Base-by-base conservation (phyloP, 1,140 invertebrate genomes). In the Helicoverpa zea region DNA sequence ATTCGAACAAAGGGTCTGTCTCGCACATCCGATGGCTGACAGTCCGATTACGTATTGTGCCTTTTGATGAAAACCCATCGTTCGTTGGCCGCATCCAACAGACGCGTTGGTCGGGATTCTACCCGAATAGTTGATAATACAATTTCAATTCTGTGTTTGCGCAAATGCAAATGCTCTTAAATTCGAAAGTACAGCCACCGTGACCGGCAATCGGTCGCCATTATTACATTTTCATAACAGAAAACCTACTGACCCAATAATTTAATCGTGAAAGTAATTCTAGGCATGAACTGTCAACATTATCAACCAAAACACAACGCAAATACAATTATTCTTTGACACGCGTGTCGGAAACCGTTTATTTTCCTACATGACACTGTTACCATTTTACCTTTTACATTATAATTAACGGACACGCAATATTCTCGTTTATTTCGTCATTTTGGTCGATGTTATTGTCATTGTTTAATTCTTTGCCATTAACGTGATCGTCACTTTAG, bases 341-440 rank as follows among this genome's bases (percentile, higher is more conserved):
- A 66, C 63, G 63, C 43, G 52, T 29, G 13, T 52, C 18, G 9
- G n/a, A 30, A 5, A 52, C 29, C 16, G 47, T 30, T 51, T 70
- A 18, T 52, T 70, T 70, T 54, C 18, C 35, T 18, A 51, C 10
- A 52, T 54, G 49, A 70, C 66, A 54, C 12, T 23, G 66, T 70
- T 14, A 23, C 18, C 49, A 43, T 56, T 73, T 16, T 9, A 18
- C 51, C n/a, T 35, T 23, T n/a, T 29, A 70, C 66, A 54, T 54
- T 52, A 73, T 16, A 73, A 73, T 73, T 73, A 73, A 58, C 52
- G n/a, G 2, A 43, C 70, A 73, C 70, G 70, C 70, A 2, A 73
- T 52, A 10, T 11, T 54, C 70, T 73, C 70, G n/a, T 73, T 56
- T 56, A 35, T 56, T 58, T 58, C 2, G 9, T 35, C 49, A 11